Conservation (phyloP, 2,113 vertebrate species). For the Actinemys pallida region DNA sequence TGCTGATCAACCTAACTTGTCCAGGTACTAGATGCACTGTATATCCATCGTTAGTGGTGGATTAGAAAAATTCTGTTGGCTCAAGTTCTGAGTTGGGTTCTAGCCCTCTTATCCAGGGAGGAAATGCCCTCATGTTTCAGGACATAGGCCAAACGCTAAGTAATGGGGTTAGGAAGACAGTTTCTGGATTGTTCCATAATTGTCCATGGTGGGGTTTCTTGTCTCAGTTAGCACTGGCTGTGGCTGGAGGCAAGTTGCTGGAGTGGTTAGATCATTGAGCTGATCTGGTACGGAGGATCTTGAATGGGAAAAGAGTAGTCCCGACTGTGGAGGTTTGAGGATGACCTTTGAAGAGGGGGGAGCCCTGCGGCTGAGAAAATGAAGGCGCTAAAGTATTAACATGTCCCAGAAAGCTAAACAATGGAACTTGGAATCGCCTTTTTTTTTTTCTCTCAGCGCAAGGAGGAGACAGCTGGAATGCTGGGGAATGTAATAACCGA, state of each 20-base stretch:
- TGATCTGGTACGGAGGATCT: not conserved
- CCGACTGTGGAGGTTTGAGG: not conserved
- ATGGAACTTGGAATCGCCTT: not conserved
- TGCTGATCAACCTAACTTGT: not conserved
- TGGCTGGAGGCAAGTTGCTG: not conserved
- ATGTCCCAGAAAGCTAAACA: not conserved
- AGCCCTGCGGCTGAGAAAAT: rapidly evolving
- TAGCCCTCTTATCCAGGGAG: not conserved
- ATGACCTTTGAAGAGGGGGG: not conserved
- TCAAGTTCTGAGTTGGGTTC: not conserved
- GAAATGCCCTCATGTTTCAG: not conserved
- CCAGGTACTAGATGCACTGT: not conserved
- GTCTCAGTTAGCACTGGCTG: not conserved
- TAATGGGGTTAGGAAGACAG: not conserved
- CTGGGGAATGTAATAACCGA: slow-evolving; percentile 66
- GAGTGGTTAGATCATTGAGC: not conserved
- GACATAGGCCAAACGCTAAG: not conserved
- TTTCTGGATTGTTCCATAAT: not conserved
- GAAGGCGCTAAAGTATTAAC: not conserved
- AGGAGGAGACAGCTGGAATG: slow-evolving; percentile 37
- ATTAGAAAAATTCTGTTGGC: not conserved
- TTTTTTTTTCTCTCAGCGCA: not conserved
- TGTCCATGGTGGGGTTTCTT: not conserved
- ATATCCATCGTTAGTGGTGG: not conserved
- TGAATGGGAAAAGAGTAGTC: not conserved